Conservation (phyloP, 1,140 invertebrate genomes). For the Batillaria attramentaria region DNA sequence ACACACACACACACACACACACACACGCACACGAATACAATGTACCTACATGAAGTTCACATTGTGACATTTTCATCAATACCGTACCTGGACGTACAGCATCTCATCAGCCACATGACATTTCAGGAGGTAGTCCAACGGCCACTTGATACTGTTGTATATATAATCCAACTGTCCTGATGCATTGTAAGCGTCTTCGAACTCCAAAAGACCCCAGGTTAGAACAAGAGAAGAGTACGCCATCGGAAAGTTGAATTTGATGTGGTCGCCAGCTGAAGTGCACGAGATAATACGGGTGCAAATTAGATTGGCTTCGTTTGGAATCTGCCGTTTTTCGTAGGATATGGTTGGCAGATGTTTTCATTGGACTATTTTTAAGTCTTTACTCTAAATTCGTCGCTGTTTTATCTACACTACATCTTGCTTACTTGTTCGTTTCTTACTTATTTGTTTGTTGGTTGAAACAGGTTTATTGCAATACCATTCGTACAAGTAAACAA, state of each 20-base stretch:
- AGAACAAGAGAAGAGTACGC: slow-evolving; percentile 76
- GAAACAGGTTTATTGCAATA: too few species aligned
- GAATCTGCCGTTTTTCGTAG: too few species aligned
- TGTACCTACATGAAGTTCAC: too few species aligned
- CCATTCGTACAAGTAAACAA: too few species aligned
- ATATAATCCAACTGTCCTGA: slow-evolving; percentile 71
- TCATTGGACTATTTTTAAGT: too few species aligned
- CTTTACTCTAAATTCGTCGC: too few species aligned
- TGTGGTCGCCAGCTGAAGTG: slow-evolving; percentile 77
- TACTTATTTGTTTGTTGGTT: too few species aligned
- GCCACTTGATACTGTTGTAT: slow-evolving; percentile 73
- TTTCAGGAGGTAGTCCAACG: slow-evolving; percentile 79
- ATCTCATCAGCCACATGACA: slow-evolving; percentile 48
- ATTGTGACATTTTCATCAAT: background rate
- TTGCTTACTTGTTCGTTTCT: too few species aligned
- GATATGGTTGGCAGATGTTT: too few species aligned
- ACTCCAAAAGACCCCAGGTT: slow-evolving; percentile 77
- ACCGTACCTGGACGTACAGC: slow-evolving; percentile 57
- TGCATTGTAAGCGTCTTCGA: slow-evolving; percentile 74
- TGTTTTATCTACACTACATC: too few species aligned
- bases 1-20: background rate
- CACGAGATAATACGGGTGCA: background rate
- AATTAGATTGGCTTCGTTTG: too few species aligned
- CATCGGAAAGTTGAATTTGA: slow-evolving; percentile 81
- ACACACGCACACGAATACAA: too few species aligned